Evolutionary conservation across 2,888 invertebrate genomes (phyloP).

Genomic region (Atherix ibis): DNA sequence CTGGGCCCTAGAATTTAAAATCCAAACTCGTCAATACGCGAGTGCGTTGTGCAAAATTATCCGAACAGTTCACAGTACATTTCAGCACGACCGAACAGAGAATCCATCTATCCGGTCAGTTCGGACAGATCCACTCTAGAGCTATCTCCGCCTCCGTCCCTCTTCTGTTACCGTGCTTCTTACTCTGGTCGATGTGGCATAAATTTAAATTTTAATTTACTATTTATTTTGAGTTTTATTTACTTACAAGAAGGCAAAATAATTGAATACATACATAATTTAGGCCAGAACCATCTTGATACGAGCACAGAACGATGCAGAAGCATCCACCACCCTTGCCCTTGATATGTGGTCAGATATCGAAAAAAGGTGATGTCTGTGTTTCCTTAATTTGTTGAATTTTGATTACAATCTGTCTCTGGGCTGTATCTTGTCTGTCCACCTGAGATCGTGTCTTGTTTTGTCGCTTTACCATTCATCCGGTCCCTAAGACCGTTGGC

Average conservation of each 20-base stretch:
- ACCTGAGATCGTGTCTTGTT: too few relatives aligned
- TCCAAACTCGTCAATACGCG: neutral
- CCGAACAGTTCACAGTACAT: too few relatives aligned
- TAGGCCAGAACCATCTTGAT: conserved; percentile 10
- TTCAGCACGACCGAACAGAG: conserved; percentile 3
- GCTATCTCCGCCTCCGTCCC: too few relatives aligned
- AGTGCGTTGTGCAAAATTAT: neutral
- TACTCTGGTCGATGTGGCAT: too few relatives aligned
- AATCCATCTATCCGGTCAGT: neutral
- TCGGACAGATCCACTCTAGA: too few relatives aligned
- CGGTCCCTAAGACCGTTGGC: too few relatives aligned
- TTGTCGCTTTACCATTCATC: too few relatives aligned
- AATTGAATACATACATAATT: conserved; percentile 19
- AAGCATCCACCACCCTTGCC: too few relatives aligned
- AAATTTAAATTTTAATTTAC: conserved; percentile 20
- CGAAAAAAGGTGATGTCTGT: conserved; percentile 18
- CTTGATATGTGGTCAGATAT: conserved; percentile 4
- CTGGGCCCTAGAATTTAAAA: too few relatives aligned
- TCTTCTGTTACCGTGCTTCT: too few relatives aligned
- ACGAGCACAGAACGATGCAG: too few relatives aligned
- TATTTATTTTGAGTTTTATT: conserved; percentile 14
- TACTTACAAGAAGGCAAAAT: conserved; percentile 17
- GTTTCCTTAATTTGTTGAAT: conserved; percentile 20
- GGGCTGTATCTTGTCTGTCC: conserved; percentile 7
- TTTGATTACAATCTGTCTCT: conserved; percentile 19